These are phyloP conservation scores for Toxotes chatareus DNA, from an alignment of 2,113 vertebrate species.

Conservation along the genomic window DNA sequence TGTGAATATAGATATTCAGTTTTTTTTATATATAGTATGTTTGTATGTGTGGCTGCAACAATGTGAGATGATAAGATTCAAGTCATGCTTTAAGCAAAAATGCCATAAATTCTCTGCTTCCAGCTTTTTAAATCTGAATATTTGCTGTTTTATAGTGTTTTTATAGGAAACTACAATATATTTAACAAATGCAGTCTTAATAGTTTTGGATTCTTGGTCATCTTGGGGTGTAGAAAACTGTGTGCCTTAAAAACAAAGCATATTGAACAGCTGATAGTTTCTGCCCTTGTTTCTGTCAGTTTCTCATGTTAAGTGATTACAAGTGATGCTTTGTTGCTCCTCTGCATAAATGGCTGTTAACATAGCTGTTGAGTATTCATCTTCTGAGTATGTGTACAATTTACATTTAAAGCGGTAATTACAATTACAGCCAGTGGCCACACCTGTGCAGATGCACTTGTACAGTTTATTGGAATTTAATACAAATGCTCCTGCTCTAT, in stretches of 20 bases:
- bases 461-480: background rate
- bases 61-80: background rate
- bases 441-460: background rate
- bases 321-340: background rate
- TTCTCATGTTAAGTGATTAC: too few species aligned
- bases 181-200: background rate
- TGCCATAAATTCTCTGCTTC: background rate
- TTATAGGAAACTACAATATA: background rate
- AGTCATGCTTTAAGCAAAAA: too few species aligned
- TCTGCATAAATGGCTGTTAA: background rate
- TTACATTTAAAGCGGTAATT: background rate
- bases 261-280: too few species aligned
- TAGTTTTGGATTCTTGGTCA: background rate
- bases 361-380: background rate
- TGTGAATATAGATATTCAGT: background rate
- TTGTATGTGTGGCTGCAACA: background rate
- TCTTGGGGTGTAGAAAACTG: background rate
- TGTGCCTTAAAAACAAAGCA: too few species aligned
- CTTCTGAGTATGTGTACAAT: background rate
- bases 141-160: background rate
- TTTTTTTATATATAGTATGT: too few species aligned
- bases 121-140: background rate
- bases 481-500: background rate
- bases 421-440: background rate
- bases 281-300: too few species aligned